These are phyloP conservation scores for Epinotia brunnichana DNA, from an alignment of 2,888 invertebrate genomes.

Conservation along the genomic window DNA sequence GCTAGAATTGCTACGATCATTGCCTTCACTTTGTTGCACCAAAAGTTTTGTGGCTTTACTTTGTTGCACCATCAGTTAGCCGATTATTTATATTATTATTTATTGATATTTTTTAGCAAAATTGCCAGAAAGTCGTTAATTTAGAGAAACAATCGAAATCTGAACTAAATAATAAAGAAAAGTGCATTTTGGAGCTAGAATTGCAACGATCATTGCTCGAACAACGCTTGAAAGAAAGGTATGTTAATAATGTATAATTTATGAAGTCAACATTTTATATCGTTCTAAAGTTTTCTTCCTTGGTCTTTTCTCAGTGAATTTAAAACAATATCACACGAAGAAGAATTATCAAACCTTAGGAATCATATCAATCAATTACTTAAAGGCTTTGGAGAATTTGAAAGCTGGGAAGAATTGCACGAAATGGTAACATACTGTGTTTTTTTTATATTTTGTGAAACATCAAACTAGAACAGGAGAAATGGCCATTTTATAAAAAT, in stretches of 20 bases:
- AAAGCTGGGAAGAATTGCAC: conserved; percentile 64
- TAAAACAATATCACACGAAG: conserved; percentile 68
- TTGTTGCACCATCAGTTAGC: too few relatives aligned
- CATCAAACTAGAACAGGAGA: too few relatives aligned
- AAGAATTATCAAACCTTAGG: conserved; percentile 65
- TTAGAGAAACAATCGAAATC: conserved; percentile 57
- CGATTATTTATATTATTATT: background rate
- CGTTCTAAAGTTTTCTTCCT: conserved; percentile 1
- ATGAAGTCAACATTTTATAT: background rate
- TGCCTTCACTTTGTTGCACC: too few relatives aligned
- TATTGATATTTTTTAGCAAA: conserved; percentile 55
- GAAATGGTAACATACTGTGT: conserved; percentile 60
- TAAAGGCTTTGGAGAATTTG: conserved; percentile 68
- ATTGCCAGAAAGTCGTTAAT: conserved; percentile 56
- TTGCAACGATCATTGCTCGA: conserved; percentile 59
- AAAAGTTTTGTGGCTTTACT: too few relatives aligned
- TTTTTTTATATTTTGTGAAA: background rate
- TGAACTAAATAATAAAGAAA: conserved; percentile 60
- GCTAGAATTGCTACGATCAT: conserved; percentile 60
- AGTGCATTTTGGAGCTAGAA: conserved; percentile 64
- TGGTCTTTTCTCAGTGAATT: conserved; percentile 59
- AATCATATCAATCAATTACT: conserved; percentile 64
- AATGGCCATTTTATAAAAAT: too few relatives aligned
- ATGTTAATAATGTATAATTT: background rate
- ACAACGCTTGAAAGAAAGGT: conserved; percentile 66